These are phyloP conservation scores for Atta cephalotes DNA, from an alignment of 1,140 invertebrate species.

Conservation along the genomic window DNA sequence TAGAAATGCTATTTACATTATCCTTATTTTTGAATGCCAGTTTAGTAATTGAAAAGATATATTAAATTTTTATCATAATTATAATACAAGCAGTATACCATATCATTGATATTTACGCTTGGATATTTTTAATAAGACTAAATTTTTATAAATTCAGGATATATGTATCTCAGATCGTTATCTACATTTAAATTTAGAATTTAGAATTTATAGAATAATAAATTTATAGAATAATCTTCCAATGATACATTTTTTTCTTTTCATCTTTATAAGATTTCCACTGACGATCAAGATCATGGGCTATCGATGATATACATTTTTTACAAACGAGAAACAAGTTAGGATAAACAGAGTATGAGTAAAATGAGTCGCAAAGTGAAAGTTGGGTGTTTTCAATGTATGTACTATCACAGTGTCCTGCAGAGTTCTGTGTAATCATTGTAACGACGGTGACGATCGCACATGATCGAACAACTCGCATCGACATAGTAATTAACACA, in stretches of 20 bases:
- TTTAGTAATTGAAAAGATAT: background rate
- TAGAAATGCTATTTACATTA: background rate
- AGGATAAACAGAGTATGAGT: background rate
- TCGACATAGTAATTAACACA: slow-evolving; percentile 69
- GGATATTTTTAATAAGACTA: background rate
- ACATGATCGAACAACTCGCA: slow-evolving; percentile 62
- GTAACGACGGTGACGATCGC: slow-evolving; percentile 59
- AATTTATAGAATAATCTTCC: background rate
- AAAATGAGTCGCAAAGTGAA: background rate
- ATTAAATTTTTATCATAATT: background rate
- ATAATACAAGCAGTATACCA: background rate
- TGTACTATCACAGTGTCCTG: slow-evolving; percentile 51
- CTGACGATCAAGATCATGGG: slow-evolving; percentile 26
- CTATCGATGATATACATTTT: slow-evolving; percentile 26
- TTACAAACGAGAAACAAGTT: slow-evolving; percentile 26
- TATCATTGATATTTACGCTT: background rate
- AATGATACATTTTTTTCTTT: background rate
- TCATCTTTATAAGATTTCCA: background rate
- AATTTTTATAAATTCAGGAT: slow-evolving; percentile 17
- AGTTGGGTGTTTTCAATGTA: slow-evolving; percentile 52
- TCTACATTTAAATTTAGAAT: background rate
- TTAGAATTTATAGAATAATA: background rate
- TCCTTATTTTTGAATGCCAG: background rate
- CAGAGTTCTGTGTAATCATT: slow-evolving; percentile 62
- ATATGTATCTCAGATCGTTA: background rate